Conservation (phyloP, 1,140 invertebrate species). For the Papilio dardanus region DNA sequence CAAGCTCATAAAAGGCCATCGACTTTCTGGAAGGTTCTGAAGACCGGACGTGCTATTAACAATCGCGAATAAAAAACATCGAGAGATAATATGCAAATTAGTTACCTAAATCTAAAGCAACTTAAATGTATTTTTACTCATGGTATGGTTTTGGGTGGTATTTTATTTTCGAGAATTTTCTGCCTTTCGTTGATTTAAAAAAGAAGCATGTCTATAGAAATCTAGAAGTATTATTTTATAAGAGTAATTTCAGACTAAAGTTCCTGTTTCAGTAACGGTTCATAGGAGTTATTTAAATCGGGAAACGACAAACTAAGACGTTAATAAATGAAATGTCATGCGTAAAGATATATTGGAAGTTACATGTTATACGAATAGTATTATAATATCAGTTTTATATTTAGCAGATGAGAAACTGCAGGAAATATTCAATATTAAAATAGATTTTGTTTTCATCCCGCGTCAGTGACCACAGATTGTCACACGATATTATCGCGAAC, state of each 20-base stretch:
- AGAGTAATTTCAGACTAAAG: no score
- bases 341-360: background rate
- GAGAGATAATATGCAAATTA: background rate
- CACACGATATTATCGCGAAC: constrained; percentile 21
- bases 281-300: background rate
- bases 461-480: constrained; percentile 9
- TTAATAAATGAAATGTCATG: background rate
- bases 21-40: background rate
- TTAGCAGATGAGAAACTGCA: background rate
- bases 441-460: constrained; percentile 2
- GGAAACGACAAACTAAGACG: background rate
- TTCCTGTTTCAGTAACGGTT: background rate
- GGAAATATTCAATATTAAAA: constrained; percentile 22
- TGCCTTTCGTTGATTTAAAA: background rate
- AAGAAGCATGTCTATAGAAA: no score
- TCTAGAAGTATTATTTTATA: background rate
- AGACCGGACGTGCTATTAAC: background rate
- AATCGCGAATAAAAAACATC: background rate
- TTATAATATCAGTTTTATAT: background rate
- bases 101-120: background rate
- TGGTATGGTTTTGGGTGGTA: background rate
- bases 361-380: background rate
- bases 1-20: background rate
- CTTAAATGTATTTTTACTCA: background rate
- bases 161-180: background rate